These are phyloP conservation scores for Papilio aristodemus DNA, from an alignment of 1,140 invertebrate genomes.

Conservation along the genomic window DNA sequence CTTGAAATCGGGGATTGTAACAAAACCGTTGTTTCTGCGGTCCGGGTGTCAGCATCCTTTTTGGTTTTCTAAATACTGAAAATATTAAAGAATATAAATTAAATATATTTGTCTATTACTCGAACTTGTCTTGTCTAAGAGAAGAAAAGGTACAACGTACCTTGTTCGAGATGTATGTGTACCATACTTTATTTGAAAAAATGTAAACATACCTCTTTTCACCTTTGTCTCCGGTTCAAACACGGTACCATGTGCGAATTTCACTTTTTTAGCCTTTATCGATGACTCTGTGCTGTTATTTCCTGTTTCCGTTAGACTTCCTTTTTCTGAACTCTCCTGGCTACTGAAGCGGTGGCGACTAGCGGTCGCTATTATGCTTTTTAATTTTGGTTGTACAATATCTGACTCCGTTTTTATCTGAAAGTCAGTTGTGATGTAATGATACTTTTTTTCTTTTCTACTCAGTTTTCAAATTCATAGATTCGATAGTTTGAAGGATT, in stretches of 20 bases:
- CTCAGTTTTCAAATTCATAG: too few species aligned
- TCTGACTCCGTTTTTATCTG: slow-evolving; percentile 58
- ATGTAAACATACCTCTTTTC: slow-evolving; percentile 53
- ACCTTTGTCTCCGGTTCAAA: slow-evolving; percentile 59
- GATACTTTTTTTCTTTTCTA: too few species aligned
- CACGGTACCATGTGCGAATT: slow-evolving; percentile 66
- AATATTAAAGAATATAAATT: slow-evolving; percentile 35
- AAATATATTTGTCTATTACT: neutral
- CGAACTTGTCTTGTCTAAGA: too few species aligned
- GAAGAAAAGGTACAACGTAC: too few species aligned
- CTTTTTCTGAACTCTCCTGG: slow-evolving; percentile 67
- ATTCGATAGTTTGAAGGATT: too few species aligned
- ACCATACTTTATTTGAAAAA: neutral
- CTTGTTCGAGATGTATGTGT: too few species aligned
- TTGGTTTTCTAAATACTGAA: slow-evolving; percentile 74
- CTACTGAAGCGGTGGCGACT: slow-evolving; percentile 53
- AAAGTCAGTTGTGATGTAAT: slow-evolving; percentile 38
- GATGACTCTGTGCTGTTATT: slow-evolving; percentile 49
- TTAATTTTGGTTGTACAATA: slow-evolving; percentile 56
- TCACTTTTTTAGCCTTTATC: slow-evolving; percentile 61
- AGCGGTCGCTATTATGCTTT: slow-evolving; percentile 61
- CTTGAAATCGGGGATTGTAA: slow-evolving; percentile 75
- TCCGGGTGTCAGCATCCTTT: slow-evolving; percentile 72
- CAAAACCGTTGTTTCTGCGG: slow-evolving; percentile 60
- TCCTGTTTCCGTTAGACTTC: slow-evolving; percentile 52